phyloP scores from a whole-genome alignment of 2,888 invertebrate genomes.

The Microplitis manilae region DNA sequence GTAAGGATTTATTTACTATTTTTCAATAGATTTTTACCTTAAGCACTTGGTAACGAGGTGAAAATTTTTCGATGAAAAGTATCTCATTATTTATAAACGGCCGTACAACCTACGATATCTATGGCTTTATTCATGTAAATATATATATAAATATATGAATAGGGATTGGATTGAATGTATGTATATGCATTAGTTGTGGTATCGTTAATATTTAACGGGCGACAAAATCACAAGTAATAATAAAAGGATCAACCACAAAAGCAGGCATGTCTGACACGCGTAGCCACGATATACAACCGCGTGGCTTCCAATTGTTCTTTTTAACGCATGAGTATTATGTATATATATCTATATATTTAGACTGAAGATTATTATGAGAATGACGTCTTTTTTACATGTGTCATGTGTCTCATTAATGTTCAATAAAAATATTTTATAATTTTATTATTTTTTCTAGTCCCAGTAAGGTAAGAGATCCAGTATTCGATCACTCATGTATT shows the following conservation, averaged over 20 bases:
- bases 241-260: conserved; percentile 65
- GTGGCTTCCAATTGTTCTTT: conserved; percentile 63
- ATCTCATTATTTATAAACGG: conserved; percentile 9
- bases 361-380: background rate
- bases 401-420: background rate
- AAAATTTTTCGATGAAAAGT: background rate
- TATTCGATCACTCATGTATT: no score
- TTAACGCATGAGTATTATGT: conserved; percentile 24
- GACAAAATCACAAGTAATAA: conserved; percentile 55
- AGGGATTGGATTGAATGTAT: background rate
- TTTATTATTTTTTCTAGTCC: background rate
- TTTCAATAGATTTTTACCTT: conserved; percentile 12
- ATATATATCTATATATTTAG: background rate
- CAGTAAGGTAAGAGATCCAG: no score
- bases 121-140: background rate
- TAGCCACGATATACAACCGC: conserved; percentile 48
- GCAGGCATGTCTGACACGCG: conserved; percentile 45
- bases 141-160: conserved; percentile 7
- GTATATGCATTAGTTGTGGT: conserved; percentile 4
- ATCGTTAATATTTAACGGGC: conserved; percentile 51
- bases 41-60: background rate
- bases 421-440: background rate
- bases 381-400: background rate
- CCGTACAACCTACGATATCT: background rate
- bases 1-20: conserved; percentile 8